These are phyloP conservation scores for Platyrinchus mystaceus DNA, from an alignment of 2,797 vertebrate species.

Conservation along the genomic window DNA sequence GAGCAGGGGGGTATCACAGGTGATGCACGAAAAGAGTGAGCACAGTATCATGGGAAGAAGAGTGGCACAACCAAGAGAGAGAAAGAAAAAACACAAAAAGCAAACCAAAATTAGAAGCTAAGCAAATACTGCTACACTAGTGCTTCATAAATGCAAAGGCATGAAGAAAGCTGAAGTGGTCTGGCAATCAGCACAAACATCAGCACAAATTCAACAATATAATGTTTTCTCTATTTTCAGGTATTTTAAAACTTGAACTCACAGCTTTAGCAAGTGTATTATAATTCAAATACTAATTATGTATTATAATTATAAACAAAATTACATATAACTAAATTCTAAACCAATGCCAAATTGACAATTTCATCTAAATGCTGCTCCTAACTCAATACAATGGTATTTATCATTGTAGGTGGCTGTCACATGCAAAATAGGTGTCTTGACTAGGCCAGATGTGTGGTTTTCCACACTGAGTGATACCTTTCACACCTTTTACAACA, in stretches of 20 bases:
- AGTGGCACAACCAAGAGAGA: constrained; percentile 80
- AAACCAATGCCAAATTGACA: background rate
- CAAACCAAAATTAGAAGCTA: constrained; percentile 90
- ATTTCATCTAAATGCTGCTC: background rate
- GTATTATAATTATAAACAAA: background rate
- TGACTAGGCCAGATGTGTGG: background rate
- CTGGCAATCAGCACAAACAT: constrained; percentile 35
- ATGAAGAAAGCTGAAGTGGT: constrained; percentile 60
- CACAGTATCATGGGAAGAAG: constrained; percentile 83
- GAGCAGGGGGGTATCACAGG: constrained; percentile 91
- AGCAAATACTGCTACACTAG: constrained; percentile 80
- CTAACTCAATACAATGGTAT: background rate
- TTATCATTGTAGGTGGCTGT: background rate
- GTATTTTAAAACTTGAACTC: background rate
- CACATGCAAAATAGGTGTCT: background rate
- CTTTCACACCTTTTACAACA: background rate
- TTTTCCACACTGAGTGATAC: background rate
- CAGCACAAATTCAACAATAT: background rate
- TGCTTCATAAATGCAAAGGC: constrained; percentile 75
- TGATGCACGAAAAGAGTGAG: constrained; percentile 90
- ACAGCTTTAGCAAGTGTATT: background rate
- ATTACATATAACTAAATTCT: background rate
- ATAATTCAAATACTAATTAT: background rate
- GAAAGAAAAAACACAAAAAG: constrained; percentile 85
- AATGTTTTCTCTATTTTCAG: background rate